Evolutionary conservation across 2,888 invertebrate genomes (phyloP).

Genomic region (Parapristionchus giblindavisi): DNA sequence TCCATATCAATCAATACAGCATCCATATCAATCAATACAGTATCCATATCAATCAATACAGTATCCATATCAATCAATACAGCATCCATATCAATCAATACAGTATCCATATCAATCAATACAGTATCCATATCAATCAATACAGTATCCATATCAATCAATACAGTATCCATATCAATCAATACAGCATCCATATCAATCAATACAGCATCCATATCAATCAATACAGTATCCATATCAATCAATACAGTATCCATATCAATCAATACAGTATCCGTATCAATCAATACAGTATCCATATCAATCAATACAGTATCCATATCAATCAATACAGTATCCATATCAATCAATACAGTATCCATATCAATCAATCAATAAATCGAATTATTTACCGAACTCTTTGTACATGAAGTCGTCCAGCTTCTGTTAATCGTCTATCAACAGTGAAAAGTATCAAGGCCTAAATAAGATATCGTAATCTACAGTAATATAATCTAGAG

Average conservation of each 20-base stretch:
- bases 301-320: too few relatives aligned
- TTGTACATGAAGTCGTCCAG: slow-evolving; percentile 53
- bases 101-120: neutral
- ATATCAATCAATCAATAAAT: neutral
- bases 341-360: neutral
- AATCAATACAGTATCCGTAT: neutral
- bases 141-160: slow-evolving; percentile 50
- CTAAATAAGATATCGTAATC: slow-evolving; percentile 2
- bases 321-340: neutral
- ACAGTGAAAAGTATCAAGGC: slow-evolving; percentile 57
- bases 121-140: slow-evolving; percentile 53
- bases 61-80: slow-evolving; percentile 56
- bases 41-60: slow-evolving; percentile 57
- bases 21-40: neutral
- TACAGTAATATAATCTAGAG: neutral
- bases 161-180: neutral
- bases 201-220: slow-evolving; percentile 57
- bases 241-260: slow-evolving; percentile 40
- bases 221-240: slow-evolving; percentile 58
- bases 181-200: neutral
- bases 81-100: neutral
- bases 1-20: neutral
- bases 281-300: neutral
- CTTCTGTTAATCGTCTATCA: slow-evolving; percentile 56
- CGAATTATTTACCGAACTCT: slow-evolving; percentile 41